Base-by-base conservation (phyloP, 2,888 invertebrate species). In the Endomychus coccineus region DNA sequence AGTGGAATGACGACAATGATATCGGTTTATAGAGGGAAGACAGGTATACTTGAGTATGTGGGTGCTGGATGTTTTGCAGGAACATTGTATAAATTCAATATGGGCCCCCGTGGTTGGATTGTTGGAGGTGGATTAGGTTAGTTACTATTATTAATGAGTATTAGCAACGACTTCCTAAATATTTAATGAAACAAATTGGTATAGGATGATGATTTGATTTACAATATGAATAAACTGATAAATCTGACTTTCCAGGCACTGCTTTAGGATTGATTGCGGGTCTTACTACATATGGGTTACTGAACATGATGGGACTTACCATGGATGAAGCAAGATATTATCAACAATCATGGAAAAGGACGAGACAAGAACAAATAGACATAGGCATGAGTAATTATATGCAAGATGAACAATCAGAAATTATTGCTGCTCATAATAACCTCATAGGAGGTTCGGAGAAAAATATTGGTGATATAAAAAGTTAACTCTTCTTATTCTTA, bases 91-190 rank as follows among this genome's bases (percentile, higher is more conserved):
- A 86, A 81, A 66, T 58, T 76, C 1, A 74, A 74, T 49, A 58
- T 80, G 54, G 88, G 88, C 0, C 58, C 80, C 1, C 73, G 75
- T 32, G 86, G 78, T 3, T 71, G 77, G 59, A 46, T 78, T 3
- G 78, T 82, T 19, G 88, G 87, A 4, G 73, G 73, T 24, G 63
- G 72, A 10, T 54, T 83, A 58, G 87, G 79, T 76, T 67, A 49
- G 39, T 2, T 17, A n/a, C 7, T 2, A 10, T 29, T 31, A 16
- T 22, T 22, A 14, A 11, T 3, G n/a, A 11, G 2, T 9, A 11
- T n/a, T 27, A 5, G n/a, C n/a, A n/a, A n/a, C n/a, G n/a, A n/a
- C n/a, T n/a, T n/a, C n/a, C n/a, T n/a, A n/a, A n/a, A n/a, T n/a
- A n/a, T n/a, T n/a, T n/a, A n/a, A n/a, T n/a, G n/a, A n/a, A n/a